Evolutionary conservation across 2,888 invertebrate species (phyloP), one percentile per base, ranked within the genome.

Genomic region (Drosophila atroscutellata): DNA sequence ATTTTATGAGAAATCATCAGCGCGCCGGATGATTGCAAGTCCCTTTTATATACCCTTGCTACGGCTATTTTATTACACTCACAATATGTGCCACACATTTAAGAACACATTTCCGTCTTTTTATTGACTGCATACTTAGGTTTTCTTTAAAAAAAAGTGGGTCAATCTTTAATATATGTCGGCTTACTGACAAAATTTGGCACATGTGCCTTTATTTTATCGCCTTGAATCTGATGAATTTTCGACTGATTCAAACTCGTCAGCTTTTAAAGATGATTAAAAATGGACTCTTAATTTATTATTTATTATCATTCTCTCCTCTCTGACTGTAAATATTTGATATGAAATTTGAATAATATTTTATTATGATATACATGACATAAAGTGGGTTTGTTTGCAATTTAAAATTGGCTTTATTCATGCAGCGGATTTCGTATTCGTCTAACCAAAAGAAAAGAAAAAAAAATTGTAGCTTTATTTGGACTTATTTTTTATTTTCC

Each of bases 1-100:
- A 62, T 59, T 78, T 80, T 77, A 72, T 68, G 76, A 37, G 50
- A 15, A 75, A 42, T 60, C 70, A 50, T 61, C 56, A 71, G 52
- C 24, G 20, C 9, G 57, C 49, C 28, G 7, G 11, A 13, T 54
- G 60, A 18, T 65, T 39, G 37, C 54, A 26, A 47, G 72, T 71
- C 72, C 62, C 47, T 58, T 50, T 61, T 63, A 65, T 67, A 57
- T 56, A 32, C 58, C 20, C 28, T 61, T n/a, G n/a, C 47, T 9
- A 30, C 37, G 56, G 26, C 49, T 11, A 13, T 37, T 50, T 37
- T 32, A 64, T 37, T 37, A 36, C 49, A 36, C 24, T 24, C 50
- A 13, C 30, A 39, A 20, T 30, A 56, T 39, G 28, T 30, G 42
- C 28, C 3, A 56, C 55, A 30, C 39, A 30, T 39, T 30, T 39